Percentiles rank a stretch among this genome's conserved stretches.
phyloP scores from a whole-genome alignment of 2,888 invertebrate genomes.

The Ophion ventricosus region DNA sequence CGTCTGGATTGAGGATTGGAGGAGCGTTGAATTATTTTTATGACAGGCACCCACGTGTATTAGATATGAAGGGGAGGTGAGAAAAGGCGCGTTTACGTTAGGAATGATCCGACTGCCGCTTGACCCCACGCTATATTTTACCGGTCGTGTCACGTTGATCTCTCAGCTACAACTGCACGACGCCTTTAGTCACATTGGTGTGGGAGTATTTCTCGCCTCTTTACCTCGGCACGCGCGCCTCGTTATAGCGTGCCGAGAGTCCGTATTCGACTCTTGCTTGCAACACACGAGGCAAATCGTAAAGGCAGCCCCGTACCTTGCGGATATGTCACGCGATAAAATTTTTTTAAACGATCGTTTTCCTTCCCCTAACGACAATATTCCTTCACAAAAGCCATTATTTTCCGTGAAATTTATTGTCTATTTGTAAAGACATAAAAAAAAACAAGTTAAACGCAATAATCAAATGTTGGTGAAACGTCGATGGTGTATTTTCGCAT shows the following conservation, averaged over 20 bases:
- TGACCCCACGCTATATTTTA: slow-evolving; percentile 55
- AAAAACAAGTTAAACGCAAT: not conserved
- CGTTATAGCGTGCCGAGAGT: slow-evolving; percentile 34
- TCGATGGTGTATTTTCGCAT: not conserved
- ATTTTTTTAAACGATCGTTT: slow-evolving; percentile 12
- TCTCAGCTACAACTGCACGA: slow-evolving; percentile 53
- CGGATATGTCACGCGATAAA: slow-evolving; percentile 17
- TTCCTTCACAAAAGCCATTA: not conserved
- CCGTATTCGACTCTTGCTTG: slow-evolving; percentile 35
- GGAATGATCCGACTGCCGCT: slow-evolving; percentile 52
- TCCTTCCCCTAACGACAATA: not conserved
- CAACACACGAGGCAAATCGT: slow-evolving; percentile 30
- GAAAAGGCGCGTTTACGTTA: slow-evolving; percentile 40
- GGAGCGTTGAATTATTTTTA: not conserved
- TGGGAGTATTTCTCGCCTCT: slow-evolving; percentile 48
- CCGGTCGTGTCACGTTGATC: slow-evolving; percentile 53
- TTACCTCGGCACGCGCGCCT: slow-evolving; percentile 42
- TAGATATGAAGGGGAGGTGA: not conserved
- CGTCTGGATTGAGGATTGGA: too few species aligned
- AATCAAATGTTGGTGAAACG: not conserved
- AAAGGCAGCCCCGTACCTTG: slow-evolving; percentile 20
- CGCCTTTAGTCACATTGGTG: slow-evolving; percentile 45
- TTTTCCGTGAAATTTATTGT: not conserved
- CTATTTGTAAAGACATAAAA: not conserved
- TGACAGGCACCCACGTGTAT: not conserved